Conservation (phyloP, 2,113 vertebrate genomes). For the Urocitellus parryii region DNA sequence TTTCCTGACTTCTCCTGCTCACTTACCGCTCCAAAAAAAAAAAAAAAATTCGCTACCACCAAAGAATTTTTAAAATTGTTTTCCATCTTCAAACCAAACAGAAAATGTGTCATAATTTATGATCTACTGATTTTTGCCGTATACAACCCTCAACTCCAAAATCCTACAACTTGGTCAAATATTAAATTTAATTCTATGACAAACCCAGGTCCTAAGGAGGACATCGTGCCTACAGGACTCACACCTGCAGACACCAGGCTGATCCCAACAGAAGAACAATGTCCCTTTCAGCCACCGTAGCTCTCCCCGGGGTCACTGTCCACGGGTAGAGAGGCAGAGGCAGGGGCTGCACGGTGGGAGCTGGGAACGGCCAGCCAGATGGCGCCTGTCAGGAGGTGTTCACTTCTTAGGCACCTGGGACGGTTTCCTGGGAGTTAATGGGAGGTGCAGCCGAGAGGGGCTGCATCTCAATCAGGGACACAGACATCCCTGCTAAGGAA, state of each 20-base stretch:
- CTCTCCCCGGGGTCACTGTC: constrained; percentile 34
- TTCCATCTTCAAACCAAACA: neutral
- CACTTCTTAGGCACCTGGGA: constrained; percentile 85
- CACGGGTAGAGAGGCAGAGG: neutral
- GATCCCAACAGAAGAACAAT: constrained; percentile 34
- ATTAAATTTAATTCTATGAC: neutral
- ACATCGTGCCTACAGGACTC: neutral
- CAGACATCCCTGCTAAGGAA: constrained; percentile 67
- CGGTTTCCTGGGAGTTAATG: constrained; percentile 84
- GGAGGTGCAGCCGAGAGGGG: constrained; percentile 66
- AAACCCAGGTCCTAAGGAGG: neutral
- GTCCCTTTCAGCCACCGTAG: constrained; percentile 57
- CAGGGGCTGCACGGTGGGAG: constrained; percentile 70
- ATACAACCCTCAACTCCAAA: neutral
- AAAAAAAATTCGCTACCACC: neutral
- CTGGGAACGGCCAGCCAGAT: constrained; percentile 85
- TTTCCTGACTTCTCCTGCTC: neutral
- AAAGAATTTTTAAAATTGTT: neutral
- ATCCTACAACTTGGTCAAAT: neutral
- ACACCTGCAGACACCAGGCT: neutral
- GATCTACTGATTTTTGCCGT: neutral
- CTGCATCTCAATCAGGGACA: constrained; percentile 85
- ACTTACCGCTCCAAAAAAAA: neutral
- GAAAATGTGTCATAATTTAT: neutral
- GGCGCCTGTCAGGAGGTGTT: constrained; percentile 87